Evolutionary conservation across 2,797 vertebrate genomes (phyloP), one percentile per base, ranked within the genome.

Genomic region (Cyclura pinguis): DNA sequence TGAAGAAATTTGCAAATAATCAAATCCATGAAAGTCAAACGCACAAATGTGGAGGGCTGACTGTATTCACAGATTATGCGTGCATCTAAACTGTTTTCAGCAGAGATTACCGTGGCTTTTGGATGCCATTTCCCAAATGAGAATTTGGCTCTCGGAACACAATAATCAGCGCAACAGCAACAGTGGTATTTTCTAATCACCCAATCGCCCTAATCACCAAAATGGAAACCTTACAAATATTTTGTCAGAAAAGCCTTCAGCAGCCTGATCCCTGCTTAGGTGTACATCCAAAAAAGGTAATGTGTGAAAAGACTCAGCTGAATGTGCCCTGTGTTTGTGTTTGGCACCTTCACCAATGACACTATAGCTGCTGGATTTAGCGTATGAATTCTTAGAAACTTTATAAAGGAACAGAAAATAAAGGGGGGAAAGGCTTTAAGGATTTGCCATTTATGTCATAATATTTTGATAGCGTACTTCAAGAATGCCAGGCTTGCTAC

Each of bases 341-440:
- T 12, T 64, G 81, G 47, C 89, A 86, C 10, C 1, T 76, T 77
- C 72, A 86, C n/a, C 83, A 10, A 18, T 22, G 32, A 32, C 29
- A 88, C 47, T 38, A 59, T 12, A 92, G 59, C 73, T 88, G 35
- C 29, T 32, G 7, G 38, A 22, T 32, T 94, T 22, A 16, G 57
- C 89, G 88, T 29, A 38, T 73, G 55, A 20, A 2, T n/a, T 77
- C 91, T 92, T 74, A 69, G 92, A 92, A 93, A 83, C 38, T 88
- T 91, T 9, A 50, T 7, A 64, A n/a, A 92, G 0, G 0, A 50
- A 80, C 86, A 81, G 76, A 77, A 92, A 88, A 38, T 81, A 14
- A 10, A 27, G 18, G 29, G 7, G 7, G 4, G 9, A 82, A 88
- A 67, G 72, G 55, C 69, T 22, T 76, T 35, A 69, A n/a, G 67